phyloP scores from a whole-genome alignment of 1,140 invertebrate species.

The Musca domestica region DNA sequence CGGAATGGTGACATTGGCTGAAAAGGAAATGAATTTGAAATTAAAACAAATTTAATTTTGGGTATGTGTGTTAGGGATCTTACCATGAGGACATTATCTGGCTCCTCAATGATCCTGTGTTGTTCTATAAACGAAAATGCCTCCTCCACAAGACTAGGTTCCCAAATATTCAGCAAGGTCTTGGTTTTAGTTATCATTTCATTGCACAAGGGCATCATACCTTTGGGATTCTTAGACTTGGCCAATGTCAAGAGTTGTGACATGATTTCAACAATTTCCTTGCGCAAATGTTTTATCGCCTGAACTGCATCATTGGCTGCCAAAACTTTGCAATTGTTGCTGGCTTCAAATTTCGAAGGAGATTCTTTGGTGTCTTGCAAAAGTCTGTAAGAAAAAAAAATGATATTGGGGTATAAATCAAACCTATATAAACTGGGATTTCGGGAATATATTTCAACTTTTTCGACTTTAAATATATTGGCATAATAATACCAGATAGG shows the following conservation, averaged over 20 bases:
- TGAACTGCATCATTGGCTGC: constrained; percentile 79
- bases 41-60: neutral
- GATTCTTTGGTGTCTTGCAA: constrained; percentile 80
- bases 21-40: neutral
- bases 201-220: constrained; percentile 75
- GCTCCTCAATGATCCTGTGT: constrained; percentile 57
- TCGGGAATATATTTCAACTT: too few relatives aligned
- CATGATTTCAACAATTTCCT: constrained; percentile 79
- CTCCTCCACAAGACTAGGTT: constrained; percentile 79
- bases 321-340: constrained; percentile 65
- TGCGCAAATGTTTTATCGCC: constrained; percentile 72
- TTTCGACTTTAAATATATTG: too few relatives aligned
- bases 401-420: too few relatives aligned
- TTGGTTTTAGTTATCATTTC: constrained; percentile 76
- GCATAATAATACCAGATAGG: too few relatives aligned
- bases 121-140: constrained; percentile 78
- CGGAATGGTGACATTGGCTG: constrained; percentile 70
- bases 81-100: constrained; percentile 47
- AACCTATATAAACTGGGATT: too few relatives aligned
- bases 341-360: constrained; percentile 61
- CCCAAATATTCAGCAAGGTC: constrained; percentile 77
- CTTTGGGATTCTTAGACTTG: constrained; percentile 68
- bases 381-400: constrained; percentile 58
- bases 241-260: constrained; percentile 69
- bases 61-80: neutral